Percentiles rank a stretch among this genome's conserved stretches.
Evolutionary conservation across 2,797 vertebrate genomes (phyloP).

Genomic region (Dermochelys coriacea): DNA sequence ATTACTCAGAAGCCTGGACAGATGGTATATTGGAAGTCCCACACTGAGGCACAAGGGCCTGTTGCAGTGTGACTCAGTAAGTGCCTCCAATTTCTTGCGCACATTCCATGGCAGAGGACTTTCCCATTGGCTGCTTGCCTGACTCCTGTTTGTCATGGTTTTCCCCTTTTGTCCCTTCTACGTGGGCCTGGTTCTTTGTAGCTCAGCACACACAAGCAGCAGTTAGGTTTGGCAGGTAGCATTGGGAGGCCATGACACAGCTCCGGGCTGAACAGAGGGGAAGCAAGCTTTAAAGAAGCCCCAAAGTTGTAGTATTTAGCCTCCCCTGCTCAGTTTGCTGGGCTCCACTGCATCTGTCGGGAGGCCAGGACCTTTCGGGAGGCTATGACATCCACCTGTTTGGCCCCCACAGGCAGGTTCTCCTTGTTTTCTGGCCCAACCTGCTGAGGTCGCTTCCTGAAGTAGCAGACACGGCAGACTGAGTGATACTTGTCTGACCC

Average conservation of each 20-base stretch:
- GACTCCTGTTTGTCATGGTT: background rate
- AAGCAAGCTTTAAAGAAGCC: rapidly evolving
- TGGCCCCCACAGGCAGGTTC: slow-evolving; percentile 77
- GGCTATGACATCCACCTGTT: slow-evolving; percentile 29
- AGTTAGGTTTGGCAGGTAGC: background rate
- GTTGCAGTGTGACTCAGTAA: background rate
- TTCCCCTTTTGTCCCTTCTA: background rate
- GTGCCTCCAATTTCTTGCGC: rapidly evolving
- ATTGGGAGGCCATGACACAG: background rate
- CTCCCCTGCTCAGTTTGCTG: background rate
- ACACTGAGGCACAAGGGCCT: background rate
- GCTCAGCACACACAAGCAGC: rapidly evolving
- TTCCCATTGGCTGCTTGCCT: background rate
- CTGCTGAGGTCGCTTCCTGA: slow-evolving; percentile 59
- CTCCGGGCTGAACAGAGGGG: background rate
- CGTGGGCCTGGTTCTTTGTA: rapidly evolving
- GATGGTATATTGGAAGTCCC: background rate
- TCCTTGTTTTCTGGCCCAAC: slow-evolving; percentile 81
- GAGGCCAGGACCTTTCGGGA: slow-evolving; percentile 83
- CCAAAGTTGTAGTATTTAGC: background rate
- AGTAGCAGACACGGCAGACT: slow-evolving; percentile 91
- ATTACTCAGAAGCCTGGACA: background rate
- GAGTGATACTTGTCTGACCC: slow-evolving; percentile 96
- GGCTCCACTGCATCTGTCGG: slow-evolving; percentile 48
- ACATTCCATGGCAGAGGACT: background rate